Base-by-base conservation (phyloP, 2,113 vertebrate genomes). In the Ameiurus melas region DNA sequence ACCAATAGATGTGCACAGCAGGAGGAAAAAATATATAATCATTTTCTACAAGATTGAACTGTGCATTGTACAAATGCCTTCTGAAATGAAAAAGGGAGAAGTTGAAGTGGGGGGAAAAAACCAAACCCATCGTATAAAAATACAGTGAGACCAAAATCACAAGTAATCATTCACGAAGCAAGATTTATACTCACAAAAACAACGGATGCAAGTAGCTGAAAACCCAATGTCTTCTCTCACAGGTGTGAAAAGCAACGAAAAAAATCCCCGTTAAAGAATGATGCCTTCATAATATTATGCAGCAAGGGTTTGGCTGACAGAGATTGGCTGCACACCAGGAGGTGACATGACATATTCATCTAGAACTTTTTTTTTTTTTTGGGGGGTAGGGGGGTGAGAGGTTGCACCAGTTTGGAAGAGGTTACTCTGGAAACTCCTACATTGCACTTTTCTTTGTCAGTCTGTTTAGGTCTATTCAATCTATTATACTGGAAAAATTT, bases 11-110 rank as follows among this genome's bases (percentile, higher is more conserved):
- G 62, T 22, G 77, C 19, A 66, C 43, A 87, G 62, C 60, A 80
- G 60, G 27, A 87, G 16, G n/a, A 33, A 81, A 81, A 87, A 36
- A 64, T 39, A 81, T 7, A 16, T 33, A 70, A 68, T 81, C 85
- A 87, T 86, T 64, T 79, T 87, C 39, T 75, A 73, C 4, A 53
- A 86, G 30, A 25, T 16, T 66, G 39, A 68, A 8, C 36, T 70
- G 43, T 47, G n/a, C 73, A 86, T 64, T 27, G 12, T 39, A 60
- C 30, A 82, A 82, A 60, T 43, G 22, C 33, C 20, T 12, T 43
- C 10, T 60, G 30, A 22, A 81, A 83, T 43, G 33, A 62, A 60
- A 83, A 83, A 82, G 9, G 9, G n/a, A 79, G 30, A 60, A 62
- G 33, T 19, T 13, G 22, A 60, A 64, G 13, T 47, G 1, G 6